A percentile compares a stretch with the other conserved stretches of the same genome.
phyloP scores from a whole-genome alignment of 2,888 invertebrate species.

The Crematogaster levior region DNA sequence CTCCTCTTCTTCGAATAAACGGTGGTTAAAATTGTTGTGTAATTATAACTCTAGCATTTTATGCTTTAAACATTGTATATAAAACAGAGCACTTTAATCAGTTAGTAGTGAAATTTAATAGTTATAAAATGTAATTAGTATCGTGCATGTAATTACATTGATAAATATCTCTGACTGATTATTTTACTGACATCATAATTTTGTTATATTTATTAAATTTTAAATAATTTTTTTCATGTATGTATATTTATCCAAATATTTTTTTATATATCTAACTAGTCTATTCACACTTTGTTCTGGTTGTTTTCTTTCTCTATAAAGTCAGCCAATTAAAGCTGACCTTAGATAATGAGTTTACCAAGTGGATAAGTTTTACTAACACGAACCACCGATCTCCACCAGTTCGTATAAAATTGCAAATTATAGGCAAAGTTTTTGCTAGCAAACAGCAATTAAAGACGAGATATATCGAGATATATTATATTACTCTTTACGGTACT shows the following conservation, averaged over 20 bases:
- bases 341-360: constrained; percentile 42
- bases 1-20: too few relatives aligned
- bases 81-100: background rate
- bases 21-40: background rate
- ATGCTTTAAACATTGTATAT: too few relatives aligned
- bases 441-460: constrained; percentile 18
- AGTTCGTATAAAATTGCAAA: constrained; percentile 4
- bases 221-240: background rate
- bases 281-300: background rate
- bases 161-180: background rate
- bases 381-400: background rate
- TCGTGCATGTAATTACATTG: background rate
- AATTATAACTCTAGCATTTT: background rate
- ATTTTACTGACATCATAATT: background rate
- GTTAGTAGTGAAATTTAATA: background rate
- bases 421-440: constrained; percentile 30
- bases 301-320: constrained; percentile 28
- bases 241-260: background rate
- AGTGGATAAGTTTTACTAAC: constrained; percentile 50
- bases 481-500: background rate
- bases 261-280: background rate
- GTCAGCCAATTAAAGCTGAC: constrained; percentile 37
- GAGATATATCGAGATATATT: background rate
- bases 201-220: background rate
- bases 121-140: constrained; percentile 11